Percentiles rank a stretch among this genome's conserved stretches.
These are phyloP conservation scores for Haemorhous mexicanus DNA, from an alignment of 2,113 vertebrate genomes.

Conservation along the genomic window DNA sequence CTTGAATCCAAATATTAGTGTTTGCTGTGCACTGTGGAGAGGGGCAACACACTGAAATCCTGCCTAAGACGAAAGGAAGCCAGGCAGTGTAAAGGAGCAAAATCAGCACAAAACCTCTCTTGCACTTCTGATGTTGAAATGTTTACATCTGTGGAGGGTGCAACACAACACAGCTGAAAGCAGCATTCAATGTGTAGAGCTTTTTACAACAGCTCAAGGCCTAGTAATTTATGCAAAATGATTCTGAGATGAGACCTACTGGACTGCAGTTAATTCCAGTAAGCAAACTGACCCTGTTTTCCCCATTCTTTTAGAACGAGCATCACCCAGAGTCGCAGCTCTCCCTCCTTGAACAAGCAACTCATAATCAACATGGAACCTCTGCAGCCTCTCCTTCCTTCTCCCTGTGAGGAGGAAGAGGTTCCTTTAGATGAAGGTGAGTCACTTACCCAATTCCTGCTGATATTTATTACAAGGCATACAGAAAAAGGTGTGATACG, in stretches of 20 bases:
- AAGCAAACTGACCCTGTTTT: not conserved
- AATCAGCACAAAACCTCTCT: not conserved
- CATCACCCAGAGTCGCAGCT: conserved; percentile 91
- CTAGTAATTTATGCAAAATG: not conserved
- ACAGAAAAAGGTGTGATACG: not conserved
- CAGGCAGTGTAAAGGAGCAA: not conserved
- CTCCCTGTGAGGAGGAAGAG: conserved; percentile 85
- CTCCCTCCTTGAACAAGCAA: conserved; percentile 92
- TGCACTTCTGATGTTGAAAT: not conserved
- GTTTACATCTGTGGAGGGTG: not conserved
- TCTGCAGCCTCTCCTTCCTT: conserved; percentile 87
- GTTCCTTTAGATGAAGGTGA: conserved; percentile 77
- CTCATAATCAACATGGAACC: conserved; percentile 98
- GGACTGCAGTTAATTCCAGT: not conserved
- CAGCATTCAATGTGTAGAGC: rapidly evolving
- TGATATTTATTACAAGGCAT: not conserved
- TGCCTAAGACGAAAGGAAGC: not conserved
- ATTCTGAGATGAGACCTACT: not conserved
- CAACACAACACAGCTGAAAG: not conserved
- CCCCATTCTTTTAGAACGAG: conserved; percentile 76
- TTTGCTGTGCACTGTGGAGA: not conserved
- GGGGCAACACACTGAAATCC: not conserved
- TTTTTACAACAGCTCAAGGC: not conserved
- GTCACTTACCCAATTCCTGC: not conserved
- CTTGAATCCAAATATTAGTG: not conserved